Evolutionary conservation across 2,113 vertebrate genomes (phyloP), one percentile per base, ranked within the genome.

Genomic region (Ancistrus triradiatus): DNA sequence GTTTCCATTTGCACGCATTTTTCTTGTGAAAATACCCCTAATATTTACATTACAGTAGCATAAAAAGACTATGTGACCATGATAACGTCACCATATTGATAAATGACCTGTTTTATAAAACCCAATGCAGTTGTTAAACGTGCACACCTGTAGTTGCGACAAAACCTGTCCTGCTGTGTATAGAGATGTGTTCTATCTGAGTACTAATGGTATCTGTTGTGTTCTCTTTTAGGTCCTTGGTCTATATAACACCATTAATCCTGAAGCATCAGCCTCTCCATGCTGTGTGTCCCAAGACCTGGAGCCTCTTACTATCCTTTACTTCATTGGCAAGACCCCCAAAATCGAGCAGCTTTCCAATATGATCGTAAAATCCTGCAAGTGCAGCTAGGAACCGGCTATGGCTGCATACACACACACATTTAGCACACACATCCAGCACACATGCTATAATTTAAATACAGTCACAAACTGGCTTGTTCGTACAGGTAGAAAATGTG

Each of bases 361-460:
- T 65, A 98, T 98, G 95, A 94, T 98, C 2, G 95, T 98, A 59
- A 98, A 97, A 78, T 98, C 95, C 67, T 98, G 95, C 88, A 98
- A 98, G 76, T 98, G 95, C 90, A 98, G 95, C 88, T 98, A 95
- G 89, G 86, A 74, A 52, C 49, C 67, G 58, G 57, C 44, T 51
- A 48, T 48, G 42, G 33, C 58, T 47, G 18, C 35, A 55, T 17
- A 56, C 46, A 24, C n/a, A 28, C 42, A 25, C 17, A 35, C 17
- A 40, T 35, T n/a, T n/a, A n/a, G 22, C 35, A 63, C 66, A 63
- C 42, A 68, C 59, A n/a, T n/a, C n/a, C n/a, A n/a, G n/a, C n/a
- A 64, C 37, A 52, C 52, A 63, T 44, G 63, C 40, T 53, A 11
- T 14, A 40, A 62, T 47, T 38, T 40, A 37, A 48, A 65, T 11